Percentiles rank a stretch among this genome's conserved stretches.
These are phyloP conservation scores for Malthinus seriepunctatus DNA, from an alignment of 2,888 invertebrate species.

Conservation along the genomic window DNA sequence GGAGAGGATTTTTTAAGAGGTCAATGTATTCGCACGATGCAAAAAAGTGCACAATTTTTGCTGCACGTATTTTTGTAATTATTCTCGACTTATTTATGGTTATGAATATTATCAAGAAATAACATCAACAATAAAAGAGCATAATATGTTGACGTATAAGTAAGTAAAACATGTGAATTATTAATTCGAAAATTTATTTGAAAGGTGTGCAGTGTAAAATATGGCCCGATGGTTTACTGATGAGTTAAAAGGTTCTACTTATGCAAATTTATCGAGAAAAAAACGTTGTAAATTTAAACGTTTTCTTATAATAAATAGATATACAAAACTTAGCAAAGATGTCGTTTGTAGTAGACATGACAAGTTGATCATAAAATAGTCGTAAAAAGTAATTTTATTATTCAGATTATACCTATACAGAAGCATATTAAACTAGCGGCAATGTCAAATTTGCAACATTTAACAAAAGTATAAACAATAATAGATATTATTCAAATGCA, in stretches of 20 bases:
- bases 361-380: slow-evolving; percentile 51
- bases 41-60: slow-evolving; percentile 10
- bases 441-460: slow-evolving; percentile 7
- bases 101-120: too few species aligned
- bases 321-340: slow-evolving; percentile 35
- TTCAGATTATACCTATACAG: slow-evolving; percentile 41
- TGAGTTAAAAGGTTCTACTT: not conserved
- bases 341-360: slow-evolving; percentile 49
- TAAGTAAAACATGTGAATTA: too few species aligned
- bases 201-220: not conserved
- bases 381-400: slow-evolving; percentile 52
- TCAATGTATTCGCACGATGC: slow-evolving; percentile 21
- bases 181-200: not conserved
- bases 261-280: slow-evolving; percentile 10
- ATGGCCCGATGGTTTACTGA: not conserved
- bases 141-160: too few species aligned
- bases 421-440: slow-evolving; percentile 6
- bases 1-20: slow-evolving; percentile 10
- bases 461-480: not conserved
- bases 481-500: too few species aligned
- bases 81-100: too few species aligned
- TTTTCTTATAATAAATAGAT: slow-evolving; percentile 10
- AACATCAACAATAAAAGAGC: too few species aligned
- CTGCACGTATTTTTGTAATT: too few species aligned
- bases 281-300: slow-evolving; percentile 25